Base-by-base conservation (phyloP, 2,113 vertebrate genomes). In the Pomatostomus ruficeps region DNA sequence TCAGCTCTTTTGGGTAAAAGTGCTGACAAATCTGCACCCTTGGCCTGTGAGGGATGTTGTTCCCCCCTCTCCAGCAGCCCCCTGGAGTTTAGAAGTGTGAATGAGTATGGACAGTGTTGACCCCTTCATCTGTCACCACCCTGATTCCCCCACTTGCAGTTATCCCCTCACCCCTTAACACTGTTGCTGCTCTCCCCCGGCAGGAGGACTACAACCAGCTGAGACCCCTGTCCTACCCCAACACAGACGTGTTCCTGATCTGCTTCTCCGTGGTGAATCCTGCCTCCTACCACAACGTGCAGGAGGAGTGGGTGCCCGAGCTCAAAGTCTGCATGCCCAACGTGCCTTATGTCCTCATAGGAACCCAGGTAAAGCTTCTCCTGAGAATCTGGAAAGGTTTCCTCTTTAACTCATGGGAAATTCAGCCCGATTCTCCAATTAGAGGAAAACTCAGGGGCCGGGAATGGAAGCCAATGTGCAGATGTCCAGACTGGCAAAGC, bases 161-260 rank as follows among this genome's bases (percentile, higher is more conserved):
- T 43, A 48, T 25, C 36, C 35, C 15, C 35, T 26, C n/a, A n/a
- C 13, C 10, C 28, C 6, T 20, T 71, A 74, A 85, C 20, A 18
- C 26, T 3, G 13, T 28, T 49, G 14, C n/a, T 74, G 12, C 38
- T 92, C 38, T 83, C 20, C 76, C 63, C 70, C 89, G 86, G 29
- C 95, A 99, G 98, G 98, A 99, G 95, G 98, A 99, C 93, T 99
- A 99, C 95, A 98, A 99, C 93, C 98, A 99, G 96, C 97, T 99
- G 88, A 96, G 98, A 58, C 98, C 98, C 1, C 98, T 99, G 66
- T 99, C 98, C 87, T 99, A 99, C 91, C 98, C 98, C 96, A 99
- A 99, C 97, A 99, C 98, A 0, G 98, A 99, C 0, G 98, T 99
- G 61, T 99, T 99, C 95, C 91, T 99, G 88, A 99, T 99, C 97